Evolutionary conservation across 2,888 invertebrate species (phyloP).

Genomic region (Drymonia ruficornis): DNA sequence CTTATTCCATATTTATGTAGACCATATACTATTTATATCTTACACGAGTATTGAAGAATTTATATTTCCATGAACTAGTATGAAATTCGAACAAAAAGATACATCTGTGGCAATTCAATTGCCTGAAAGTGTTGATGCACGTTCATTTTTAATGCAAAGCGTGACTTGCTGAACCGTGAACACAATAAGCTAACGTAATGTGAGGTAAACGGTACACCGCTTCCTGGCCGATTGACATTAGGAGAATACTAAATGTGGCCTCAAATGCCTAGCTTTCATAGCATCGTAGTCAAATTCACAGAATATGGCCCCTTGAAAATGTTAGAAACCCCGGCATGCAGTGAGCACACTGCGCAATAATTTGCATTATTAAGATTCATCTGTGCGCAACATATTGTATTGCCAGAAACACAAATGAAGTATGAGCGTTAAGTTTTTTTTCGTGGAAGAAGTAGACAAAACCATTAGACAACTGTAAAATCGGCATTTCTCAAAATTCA

Average conservation of each 20-base stretch:
- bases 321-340: constrained; percentile 11
- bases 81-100: neutral
- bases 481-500: constrained; percentile 17
- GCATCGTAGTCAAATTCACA: constrained; percentile 25
- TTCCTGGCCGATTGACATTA: constrained; percentile 62
- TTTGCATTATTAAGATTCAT: constrained; percentile 17
- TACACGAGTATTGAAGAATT: neutral
- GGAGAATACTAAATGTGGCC: constrained; percentile 64
- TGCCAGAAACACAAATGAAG: constrained; percentile 15
- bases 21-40: constrained; percentile 12
- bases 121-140: constrained; percentile 38
- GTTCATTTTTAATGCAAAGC: constrained; percentile 62
- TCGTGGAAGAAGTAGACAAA: constrained; percentile 16
- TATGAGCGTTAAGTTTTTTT: constrained; percentile 14
- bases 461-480: constrained; percentile 11
- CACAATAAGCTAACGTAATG: constrained; percentile 72
- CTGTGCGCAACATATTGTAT: constrained; percentile 12
- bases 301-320: constrained; percentile 6
- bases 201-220: constrained; percentile 71
- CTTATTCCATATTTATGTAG: constrained; percentile 14
- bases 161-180: constrained; percentile 56
- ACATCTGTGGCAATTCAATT: constrained; percentile 20
- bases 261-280: constrained; percentile 44
- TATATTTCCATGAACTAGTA: neutral
- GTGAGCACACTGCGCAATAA: constrained; percentile 12